Evolutionary conservation across 2,888 invertebrate species (phyloP), one percentile per base, ranked within the genome.

Genomic region (Cosmia pyralina): DNA sequence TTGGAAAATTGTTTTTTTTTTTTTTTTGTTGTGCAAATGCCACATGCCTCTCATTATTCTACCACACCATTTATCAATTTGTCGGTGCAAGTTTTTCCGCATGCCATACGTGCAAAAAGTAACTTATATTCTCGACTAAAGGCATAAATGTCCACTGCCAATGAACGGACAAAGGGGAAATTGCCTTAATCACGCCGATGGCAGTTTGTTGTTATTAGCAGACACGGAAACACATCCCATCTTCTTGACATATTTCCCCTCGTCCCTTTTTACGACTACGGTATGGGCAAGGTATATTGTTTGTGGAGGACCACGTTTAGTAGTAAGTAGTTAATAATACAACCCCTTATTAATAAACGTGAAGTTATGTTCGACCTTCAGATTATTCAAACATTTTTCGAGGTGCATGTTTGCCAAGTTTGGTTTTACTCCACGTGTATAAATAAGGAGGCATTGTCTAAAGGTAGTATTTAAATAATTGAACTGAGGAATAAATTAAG

Each of bases 161-260:
- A 75, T 75, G 75, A 22, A 46, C 75, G 64, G 80, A 58, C 19
- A 62, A 58, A 44, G 46, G 34, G 75, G 75, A 74, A 79, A 79
- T 76, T 41, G 60, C 52, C 75, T 80, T 80, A 76, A 76, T 80
- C 76, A 74, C 80, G 48, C 28, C n/a, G 80, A 74, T 41, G 15
- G 63, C 63, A 74, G 75, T 80, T 80, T 80, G 80, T 80, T 76
- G 80, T 74, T 76, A 76, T 80, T 74, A 80, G 41, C 63, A 72
- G 75, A 44, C 41, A 74, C 19, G 62, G 64, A 41, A 80, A 74
- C 80, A 74, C 62, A 58, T 52, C 52, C 63, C 75, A 58, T 80
- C 74, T 41, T 28, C 69, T 64, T 76, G 76, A 75, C 52, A 64
- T 66, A 69, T 77, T n/a, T 44, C 48, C 28, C 53, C 72, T 70